Conservation (phyloP, 2,797 vertebrate species). For the Neosilurus mollespiculum region DNA sequence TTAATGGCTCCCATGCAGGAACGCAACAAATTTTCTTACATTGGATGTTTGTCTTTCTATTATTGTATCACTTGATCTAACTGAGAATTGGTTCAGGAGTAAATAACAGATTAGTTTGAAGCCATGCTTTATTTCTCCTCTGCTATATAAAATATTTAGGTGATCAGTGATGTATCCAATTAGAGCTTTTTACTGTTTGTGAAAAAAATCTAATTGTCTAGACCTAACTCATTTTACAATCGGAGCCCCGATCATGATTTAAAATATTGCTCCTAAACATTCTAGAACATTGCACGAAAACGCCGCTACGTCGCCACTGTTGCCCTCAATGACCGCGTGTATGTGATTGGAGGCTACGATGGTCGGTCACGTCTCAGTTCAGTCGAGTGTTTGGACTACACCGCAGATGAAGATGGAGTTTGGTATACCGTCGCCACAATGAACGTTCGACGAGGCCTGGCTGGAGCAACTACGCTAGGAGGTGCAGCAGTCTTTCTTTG, state of each 20-base stretch:
- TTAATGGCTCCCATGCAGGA: not conserved
- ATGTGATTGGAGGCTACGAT: slow-evolving; percentile 95
- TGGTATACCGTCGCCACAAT: slow-evolving; percentile 98
- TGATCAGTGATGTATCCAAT: not conserved
- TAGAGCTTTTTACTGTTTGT: not conserved
- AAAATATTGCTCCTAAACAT: not conserved
- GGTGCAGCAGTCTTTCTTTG: slow-evolving; percentile 66
- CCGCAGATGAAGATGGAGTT: slow-evolving; percentile 92
- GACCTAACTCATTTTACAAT: not conserved
- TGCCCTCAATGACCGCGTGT: slow-evolving; percentile 92
- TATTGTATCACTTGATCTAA: not conserved
- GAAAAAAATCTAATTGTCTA: not conserved
- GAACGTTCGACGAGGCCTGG: slow-evolving; percentile 93
- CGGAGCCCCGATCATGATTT: not conserved
- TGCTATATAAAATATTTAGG: not conserved
- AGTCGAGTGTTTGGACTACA: slow-evolving; percentile 95
- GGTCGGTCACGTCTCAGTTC: slow-evolving; percentile 95
- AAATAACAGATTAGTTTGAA: not conserved
- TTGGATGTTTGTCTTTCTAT: not conserved
- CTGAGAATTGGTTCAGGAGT: not conserved
- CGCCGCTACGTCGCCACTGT: slow-evolving; percentile 94
- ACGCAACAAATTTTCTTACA: not conserved
- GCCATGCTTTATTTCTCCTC: not conserved
- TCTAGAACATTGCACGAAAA: slow-evolving; percentile 93
- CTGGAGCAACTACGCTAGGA: slow-evolving; percentile 93